A percentile compares a stretch with the other conserved stretches of the same genome.
phyloP scores from a whole-genome alignment of 2,797 vertebrate species.

The Lithobates pipiens region DNA sequence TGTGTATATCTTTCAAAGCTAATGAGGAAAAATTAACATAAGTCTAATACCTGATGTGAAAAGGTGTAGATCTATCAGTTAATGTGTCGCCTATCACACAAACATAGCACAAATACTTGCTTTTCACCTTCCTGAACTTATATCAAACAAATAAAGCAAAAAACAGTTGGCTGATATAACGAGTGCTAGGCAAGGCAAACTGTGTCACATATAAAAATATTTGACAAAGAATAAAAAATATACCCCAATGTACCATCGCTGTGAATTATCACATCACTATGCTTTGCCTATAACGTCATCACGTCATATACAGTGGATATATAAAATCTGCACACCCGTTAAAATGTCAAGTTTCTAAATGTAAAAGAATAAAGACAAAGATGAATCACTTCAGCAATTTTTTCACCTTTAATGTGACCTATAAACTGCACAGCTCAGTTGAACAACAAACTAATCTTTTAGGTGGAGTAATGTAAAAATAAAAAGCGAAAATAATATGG shows the following conservation, averaged over 20 bases:
- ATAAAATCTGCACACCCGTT: no score
- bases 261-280: no score
- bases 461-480: no score
- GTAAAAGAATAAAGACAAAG: no score
- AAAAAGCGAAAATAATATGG: no score
- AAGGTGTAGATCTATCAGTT: background rate
- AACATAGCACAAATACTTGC: slow-evolving; percentile 29
- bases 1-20: background rate
- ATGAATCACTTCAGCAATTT: no score
- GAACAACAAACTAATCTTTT: no score
- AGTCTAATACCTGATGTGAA: slow-evolving; percentile 20
- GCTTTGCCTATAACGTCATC: no score
- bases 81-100: slow-evolving; percentile 33
- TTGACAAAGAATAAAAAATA: background rate
- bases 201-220: background rate
- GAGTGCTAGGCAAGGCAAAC: background rate
- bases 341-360: no score
- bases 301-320: no score
- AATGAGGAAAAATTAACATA: slow-evolving; percentile 34
- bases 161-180: slow-evolving; percentile 30
- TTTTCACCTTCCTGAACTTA: slow-evolving; percentile 29
- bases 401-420: no score
- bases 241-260: background rate
- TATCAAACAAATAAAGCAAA: slow-evolving; percentile 33
- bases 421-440: no score